phyloP scores from a whole-genome alignment of 1,140 invertebrate genomes.

The Pseudobourletiella spinata region DNA sequence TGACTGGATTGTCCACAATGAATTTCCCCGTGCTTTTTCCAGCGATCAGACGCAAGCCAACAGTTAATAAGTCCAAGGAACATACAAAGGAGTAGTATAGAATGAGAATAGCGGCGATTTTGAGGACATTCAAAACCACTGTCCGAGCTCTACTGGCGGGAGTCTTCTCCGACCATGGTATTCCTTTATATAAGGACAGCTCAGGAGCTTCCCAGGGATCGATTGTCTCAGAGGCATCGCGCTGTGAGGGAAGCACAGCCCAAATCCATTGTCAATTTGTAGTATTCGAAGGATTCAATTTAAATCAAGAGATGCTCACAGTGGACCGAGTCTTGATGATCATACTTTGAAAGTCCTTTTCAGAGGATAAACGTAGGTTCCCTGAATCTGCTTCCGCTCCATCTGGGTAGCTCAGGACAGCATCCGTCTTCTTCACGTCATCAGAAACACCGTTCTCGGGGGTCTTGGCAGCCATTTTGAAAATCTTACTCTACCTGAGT shows the following conservation, averaged over 20 bases:
- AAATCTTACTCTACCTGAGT: no score
- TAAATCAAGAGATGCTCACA: not conserved
- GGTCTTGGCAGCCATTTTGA: no score
- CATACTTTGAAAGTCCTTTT: not conserved
- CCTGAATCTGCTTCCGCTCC: not conserved
- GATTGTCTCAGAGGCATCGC: not conserved
- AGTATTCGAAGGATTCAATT: not conserved
- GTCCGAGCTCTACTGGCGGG: not conserved
- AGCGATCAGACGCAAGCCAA: conserved; percentile 49
- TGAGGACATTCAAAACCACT: not conserved
- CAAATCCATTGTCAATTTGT: not conserved
- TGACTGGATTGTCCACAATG: conserved; percentile 44
- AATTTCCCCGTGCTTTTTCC: conserved; percentile 42
- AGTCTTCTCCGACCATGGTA: not conserved
- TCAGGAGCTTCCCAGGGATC: not conserved
- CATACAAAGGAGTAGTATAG: conserved; percentile 51
- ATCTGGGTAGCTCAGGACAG: not conserved
- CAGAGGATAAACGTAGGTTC: not conserved
- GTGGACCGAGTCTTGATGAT: not conserved
- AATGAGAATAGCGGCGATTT: not conserved
- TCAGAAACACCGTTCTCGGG: no score
- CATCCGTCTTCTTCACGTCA: not conserved
- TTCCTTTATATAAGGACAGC: not conserved
- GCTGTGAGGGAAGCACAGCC: not conserved
- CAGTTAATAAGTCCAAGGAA: conserved; percentile 49